Base-by-base conservation (phyloP, 2,113 vertebrate species). In the Megalops atlanticus region DNA sequence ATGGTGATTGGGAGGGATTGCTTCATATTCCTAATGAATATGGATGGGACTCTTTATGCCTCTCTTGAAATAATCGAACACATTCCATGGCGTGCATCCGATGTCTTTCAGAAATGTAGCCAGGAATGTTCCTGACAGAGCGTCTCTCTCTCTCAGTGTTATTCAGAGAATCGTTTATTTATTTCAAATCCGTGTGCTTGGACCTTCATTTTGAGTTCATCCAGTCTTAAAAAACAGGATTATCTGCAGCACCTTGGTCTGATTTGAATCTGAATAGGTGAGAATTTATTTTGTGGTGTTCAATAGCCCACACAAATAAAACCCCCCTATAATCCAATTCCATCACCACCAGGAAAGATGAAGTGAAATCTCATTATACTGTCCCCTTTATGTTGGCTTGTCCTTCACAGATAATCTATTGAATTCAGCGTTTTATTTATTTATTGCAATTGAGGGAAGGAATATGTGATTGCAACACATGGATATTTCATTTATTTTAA, bases 241-340 rank as follows among this genome's bases (percentile, higher is more conserved):
- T 94, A 91, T 89, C 91, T 64, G 87, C 90, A 92, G 87, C 92
- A 94, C 93, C 92, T 91, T 86, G 91, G 90, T 93, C 90, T 94
- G 91, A 94, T 94, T 95, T 94, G 91, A 94, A 94, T 94, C 92
- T 94, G 92, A 94, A 94, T 93, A 93, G 92, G 91, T 94, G 94
- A 86, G 89, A 94, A 93, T 94, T 93, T 94, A 93, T 93, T 94
- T 94, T 91, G 89, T 88, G 89, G 87, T 91, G 91, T 88, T 92
- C 93, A 92, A 91, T 92, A 93, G 92, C 91, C 90, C 90, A 90
- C 89, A 93, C 88, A 94, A 94, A 95, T 94, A 92, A 91, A 85
- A 84, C 72, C 43, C 89, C 72, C 85, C 87, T 85, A 88, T 94
- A 95, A 95, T 94, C 92, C 94, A 94, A 93, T 94, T 94, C 91